Evolutionary conservation across 2,888 invertebrate species (phyloP).

Genomic region (Adela reaumurella): DNA sequence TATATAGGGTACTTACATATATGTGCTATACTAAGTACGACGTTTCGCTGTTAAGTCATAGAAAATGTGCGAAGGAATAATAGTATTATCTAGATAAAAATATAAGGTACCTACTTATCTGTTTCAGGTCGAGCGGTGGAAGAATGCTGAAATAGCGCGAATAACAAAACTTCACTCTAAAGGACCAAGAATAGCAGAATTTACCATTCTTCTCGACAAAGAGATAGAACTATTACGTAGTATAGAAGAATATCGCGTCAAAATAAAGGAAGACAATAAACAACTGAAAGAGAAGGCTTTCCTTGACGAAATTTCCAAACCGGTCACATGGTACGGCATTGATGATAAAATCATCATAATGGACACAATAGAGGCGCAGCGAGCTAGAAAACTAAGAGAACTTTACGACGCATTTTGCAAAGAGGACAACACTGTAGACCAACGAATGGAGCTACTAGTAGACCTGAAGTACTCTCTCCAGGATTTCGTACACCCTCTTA

Average conservation of each 20-base stretch:
- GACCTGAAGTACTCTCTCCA: slow-evolving; percentile 67
- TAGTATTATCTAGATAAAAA: no score
- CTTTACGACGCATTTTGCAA: slow-evolving; percentile 66
- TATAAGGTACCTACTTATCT: no score
- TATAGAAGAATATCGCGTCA: slow-evolving; percentile 64
- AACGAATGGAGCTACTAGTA: slow-evolving; percentile 66
- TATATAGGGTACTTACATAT: no score
- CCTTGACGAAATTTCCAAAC: slow-evolving; percentile 65
- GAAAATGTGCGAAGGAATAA: no score
- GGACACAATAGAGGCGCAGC: slow-evolving; percentile 78
- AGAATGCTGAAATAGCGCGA: slow-evolving; percentile 58
- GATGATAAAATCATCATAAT: slow-evolving; percentile 69
- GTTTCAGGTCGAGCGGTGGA: slow-evolving; percentile 62
- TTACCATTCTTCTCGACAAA: slow-evolving; percentile 66
- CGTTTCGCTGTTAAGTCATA: no score
- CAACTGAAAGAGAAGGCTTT: slow-evolving; percentile 60
- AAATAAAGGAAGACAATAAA: slow-evolving; percentile 57
- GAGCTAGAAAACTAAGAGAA: slow-evolving; percentile 69
- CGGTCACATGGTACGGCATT: slow-evolving; percentile 72
- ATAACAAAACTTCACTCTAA: slow-evolving; percentile 63
- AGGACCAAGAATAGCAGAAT: slow-evolving; percentile 67
- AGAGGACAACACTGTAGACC: slow-evolving; percentile 56
- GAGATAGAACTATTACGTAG: slow-evolving; percentile 67
- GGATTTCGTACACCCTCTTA: slow-evolving; percentile 53
- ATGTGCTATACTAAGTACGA: no score